Evolutionary conservation across 2,797 vertebrate genomes (phyloP).

Genomic region (Manis pentadactyla): DNA sequence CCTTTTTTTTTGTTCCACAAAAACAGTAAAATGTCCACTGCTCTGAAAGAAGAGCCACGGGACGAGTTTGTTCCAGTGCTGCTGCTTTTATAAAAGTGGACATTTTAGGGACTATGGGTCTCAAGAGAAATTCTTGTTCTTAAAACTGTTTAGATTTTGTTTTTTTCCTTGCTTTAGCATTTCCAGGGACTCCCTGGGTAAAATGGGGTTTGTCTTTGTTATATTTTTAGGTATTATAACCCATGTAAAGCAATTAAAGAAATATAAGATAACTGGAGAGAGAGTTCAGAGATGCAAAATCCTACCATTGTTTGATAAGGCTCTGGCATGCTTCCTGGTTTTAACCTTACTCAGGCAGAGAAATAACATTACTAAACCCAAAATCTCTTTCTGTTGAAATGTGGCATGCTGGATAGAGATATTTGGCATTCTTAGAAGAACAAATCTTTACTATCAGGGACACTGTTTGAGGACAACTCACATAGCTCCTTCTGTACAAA

Average conservation of each 20-base stretch:
- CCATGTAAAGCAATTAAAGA: slow-evolving; percentile 8
- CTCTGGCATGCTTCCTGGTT: slow-evolving; percentile 6
- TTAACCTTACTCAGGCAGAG: not conserved
- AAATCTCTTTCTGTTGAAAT: not conserved
- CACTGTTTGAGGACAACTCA: not conserved
- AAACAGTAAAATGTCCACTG: not conserved
- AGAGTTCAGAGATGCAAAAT: not conserved
- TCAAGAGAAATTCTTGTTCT: slow-evolving; percentile 18
- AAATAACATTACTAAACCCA: not conserved
- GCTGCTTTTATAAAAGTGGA: not conserved
- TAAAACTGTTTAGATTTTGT: not conserved
- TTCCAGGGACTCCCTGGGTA: not conserved
- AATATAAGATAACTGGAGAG: not conserved
- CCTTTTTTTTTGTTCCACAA: not conserved
- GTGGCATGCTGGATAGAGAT: not conserved
- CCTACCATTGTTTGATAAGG: not conserved
- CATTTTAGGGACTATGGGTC: not conserved
- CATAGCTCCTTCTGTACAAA: not conserved
- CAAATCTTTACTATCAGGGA: not conserved
- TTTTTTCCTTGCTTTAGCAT: slow-evolving; percentile 23
- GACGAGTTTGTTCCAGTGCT: not conserved
- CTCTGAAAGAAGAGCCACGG: not conserved
- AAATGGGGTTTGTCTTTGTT: slow-evolving; percentile 27
- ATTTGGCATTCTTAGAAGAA: not conserved
- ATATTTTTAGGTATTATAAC: not conserved